Evolutionary conservation across 2,888 invertebrate species (phyloP).

Genomic region (Drymonia ruficornis): DNA sequence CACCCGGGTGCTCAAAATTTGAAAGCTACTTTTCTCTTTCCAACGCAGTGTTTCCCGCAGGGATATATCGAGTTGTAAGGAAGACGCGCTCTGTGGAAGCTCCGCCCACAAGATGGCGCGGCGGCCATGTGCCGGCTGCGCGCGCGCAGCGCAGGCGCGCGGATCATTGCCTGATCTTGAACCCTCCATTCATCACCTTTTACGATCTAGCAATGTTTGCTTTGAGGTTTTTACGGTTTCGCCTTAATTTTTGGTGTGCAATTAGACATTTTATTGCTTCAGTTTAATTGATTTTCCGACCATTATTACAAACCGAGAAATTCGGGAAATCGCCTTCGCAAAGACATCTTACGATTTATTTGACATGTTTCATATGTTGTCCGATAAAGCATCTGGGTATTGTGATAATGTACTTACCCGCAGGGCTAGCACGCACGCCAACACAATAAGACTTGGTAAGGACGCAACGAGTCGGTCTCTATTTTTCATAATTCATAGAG

Average conservation of each 20-base stretch:
- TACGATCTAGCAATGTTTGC: constrained; percentile 66
- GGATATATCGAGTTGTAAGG: constrained; percentile 47
- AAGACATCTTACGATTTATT: constrained; percentile 35
- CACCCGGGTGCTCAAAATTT: constrained; percentile 19
- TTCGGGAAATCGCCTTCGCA: constrained; percentile 35
- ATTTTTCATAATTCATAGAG: too few species aligned
- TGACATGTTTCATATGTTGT: constrained; percentile 31
- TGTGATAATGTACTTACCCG: too few species aligned
- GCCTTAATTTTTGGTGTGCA: constrained; percentile 70
- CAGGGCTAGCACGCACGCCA: too few species aligned
- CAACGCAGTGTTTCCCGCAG: constrained; percentile 44
- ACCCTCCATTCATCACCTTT: constrained; percentile 78
- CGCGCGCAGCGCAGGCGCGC: constrained; percentile 49
- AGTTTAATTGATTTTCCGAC: constrained; percentile 55
- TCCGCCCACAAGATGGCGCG: constrained; percentile 78
- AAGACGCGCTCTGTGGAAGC: constrained; percentile 51
- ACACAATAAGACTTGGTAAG: too few species aligned
- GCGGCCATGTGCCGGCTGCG: constrained; percentile 24
- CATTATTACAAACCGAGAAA: constrained; percentile 47
- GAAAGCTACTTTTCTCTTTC: constrained; percentile 59
- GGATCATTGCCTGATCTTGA: constrained; percentile 68
- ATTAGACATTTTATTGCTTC: constrained; percentile 61
- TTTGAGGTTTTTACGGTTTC: constrained; percentile 74
- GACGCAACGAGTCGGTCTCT: too few species aligned
- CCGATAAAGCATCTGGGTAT: constrained; percentile 11